phyloP scores from a whole-genome alignment of 2,113 vertebrate genomes.

The Epinephelus lanceolatus region DNA sequence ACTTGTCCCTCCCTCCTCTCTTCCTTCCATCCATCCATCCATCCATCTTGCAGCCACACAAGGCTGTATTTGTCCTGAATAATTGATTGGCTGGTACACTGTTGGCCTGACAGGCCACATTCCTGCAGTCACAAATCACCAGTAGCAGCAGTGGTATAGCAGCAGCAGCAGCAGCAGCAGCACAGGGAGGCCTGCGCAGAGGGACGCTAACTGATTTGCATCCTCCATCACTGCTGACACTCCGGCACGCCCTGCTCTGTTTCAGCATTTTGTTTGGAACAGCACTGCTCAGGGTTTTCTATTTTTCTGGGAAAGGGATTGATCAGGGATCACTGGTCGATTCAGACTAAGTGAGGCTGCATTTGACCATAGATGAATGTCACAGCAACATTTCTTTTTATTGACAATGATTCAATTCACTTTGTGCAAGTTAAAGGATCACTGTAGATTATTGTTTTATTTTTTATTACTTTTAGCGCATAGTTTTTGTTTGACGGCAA shows the following conservation, averaged over 20 bases:
- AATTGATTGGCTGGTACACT: constrained; percentile 63
- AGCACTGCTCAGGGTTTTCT: not conserved
- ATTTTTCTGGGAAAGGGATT: not conserved
- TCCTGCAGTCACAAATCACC: constrained; percentile 55
- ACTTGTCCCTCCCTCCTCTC: not conserved
- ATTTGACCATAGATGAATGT: not conserved
- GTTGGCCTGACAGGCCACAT: constrained; percentile 44
- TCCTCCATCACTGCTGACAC: constrained; percentile 27
- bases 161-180: not conserved
- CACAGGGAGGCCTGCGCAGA: constrained; percentile 1
- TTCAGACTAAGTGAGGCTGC: not conserved
- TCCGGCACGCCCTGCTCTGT: constrained; percentile 9
- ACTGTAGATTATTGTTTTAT: not conserved
- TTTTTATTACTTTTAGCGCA: not conserved
- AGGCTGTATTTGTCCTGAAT: constrained; percentile 60
- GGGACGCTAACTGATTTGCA: not conserved
- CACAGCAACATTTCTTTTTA: not conserved
- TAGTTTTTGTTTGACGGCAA: not conserved
- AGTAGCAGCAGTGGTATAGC: not conserved
- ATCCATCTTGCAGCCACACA: constrained; percentile 19
- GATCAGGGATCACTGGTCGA: not conserved
- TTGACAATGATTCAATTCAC: not conserved
- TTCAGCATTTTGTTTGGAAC: not conserved
- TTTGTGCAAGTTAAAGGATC: not conserved
- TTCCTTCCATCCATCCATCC: not conserved